phyloP scores from a whole-genome alignment of 1,140 invertebrate species.

The Aethina tumida region DNA sequence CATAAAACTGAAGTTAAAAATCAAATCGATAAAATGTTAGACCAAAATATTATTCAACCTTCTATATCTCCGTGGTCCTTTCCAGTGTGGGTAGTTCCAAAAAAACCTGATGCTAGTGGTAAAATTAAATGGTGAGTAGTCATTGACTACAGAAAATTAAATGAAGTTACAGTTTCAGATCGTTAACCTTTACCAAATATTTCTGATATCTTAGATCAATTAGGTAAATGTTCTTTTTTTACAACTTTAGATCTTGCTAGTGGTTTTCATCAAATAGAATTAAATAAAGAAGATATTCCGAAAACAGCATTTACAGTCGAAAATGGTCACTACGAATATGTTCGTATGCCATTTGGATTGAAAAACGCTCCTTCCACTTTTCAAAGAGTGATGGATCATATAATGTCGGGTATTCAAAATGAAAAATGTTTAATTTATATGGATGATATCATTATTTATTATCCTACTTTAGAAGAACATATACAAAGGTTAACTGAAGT shows the following conservation, averaged over 20 bases:
- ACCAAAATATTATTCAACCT: constrained; percentile 11
- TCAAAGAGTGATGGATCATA: constrained; percentile 25
- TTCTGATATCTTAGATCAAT: constrained; percentile 35
- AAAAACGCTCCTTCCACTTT: constrained; percentile 31
- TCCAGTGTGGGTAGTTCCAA: constrained; percentile 19
- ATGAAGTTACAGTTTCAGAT: constrained; percentile 30
- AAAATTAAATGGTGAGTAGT: constrained; percentile 31
- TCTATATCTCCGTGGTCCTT: constrained; percentile 9
- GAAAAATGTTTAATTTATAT: constrained; percentile 12
- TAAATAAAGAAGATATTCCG: constrained; percentile 2
- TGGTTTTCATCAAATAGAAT: constrained; percentile 9
- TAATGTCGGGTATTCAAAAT: constrained; percentile 10
- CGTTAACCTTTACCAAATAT: constrained; percentile 43
- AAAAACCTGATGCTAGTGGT: constrained; percentile 24
- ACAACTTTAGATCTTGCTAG: constrained; percentile 29
- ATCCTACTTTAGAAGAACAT: constrained; percentile 7
- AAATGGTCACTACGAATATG: constrained; percentile 26
- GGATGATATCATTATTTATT: constrained; percentile 13
- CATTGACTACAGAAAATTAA: constrained; percentile 33
- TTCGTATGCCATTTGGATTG: constrained; percentile 35
- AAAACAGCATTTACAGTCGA: constrained; percentile 10
- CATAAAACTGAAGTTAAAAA: constrained; percentile 15
- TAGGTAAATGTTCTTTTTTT: no score
- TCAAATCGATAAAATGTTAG: constrained; percentile 15
- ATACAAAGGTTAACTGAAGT: constrained; percentile 4